A percentile compares a stretch with the other conserved stretches of the same genome.
Conservation (phyloP, 2,888 invertebrate genomes). For the Gastrophysa polygoni region DNA sequence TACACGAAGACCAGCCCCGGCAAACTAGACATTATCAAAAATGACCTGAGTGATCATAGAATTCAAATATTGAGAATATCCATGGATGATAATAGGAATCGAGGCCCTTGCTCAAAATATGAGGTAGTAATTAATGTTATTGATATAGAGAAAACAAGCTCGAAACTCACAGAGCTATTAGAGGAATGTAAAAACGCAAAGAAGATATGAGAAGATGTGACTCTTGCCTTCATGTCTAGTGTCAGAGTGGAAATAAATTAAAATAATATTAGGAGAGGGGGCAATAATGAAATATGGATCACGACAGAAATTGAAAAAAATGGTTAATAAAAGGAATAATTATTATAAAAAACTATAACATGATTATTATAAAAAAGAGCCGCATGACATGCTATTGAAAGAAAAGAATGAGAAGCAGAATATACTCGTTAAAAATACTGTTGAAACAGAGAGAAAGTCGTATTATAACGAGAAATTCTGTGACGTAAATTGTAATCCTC, state of each 20-base stretch:
- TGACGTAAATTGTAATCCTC: neutral
- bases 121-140: neutral
- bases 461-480: neutral
- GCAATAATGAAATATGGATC: neutral
- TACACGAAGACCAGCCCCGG: neutral
- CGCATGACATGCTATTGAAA: neutral
- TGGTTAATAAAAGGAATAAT: neutral
- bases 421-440: neutral
- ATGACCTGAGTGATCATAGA: neutral
- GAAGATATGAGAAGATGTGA: neutral
- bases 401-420: neutral
- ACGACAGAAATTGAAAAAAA: neutral
- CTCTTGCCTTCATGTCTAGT: neutral
- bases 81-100: neutral
- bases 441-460: neutral
- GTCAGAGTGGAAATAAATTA: neutral
- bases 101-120: neutral
- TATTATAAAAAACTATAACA: neutral
- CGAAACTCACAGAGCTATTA: neutral
- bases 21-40: neutral
- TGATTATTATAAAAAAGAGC: neutral
- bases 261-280: neutral
- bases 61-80: neutral
- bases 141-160: neutral
- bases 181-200: neutral